Evolutionary conservation across 2,888 invertebrate genomes (phyloP).

Genomic region (Matsumyia berberina): DNA sequence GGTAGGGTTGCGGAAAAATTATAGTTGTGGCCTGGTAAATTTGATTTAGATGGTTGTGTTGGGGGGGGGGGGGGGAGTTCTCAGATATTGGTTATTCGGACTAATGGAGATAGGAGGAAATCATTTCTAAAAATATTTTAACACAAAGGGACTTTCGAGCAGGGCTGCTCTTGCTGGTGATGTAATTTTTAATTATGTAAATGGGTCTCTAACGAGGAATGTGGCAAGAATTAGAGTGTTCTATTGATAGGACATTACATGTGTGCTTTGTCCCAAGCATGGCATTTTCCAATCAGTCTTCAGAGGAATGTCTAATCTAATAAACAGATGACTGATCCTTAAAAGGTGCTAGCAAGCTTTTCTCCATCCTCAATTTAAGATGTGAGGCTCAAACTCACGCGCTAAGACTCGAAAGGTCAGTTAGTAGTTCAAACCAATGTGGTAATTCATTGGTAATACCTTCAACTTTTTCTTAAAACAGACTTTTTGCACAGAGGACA

Average conservation of each 20-base stretch:
- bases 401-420: no score
- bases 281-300: no score
- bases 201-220: background rate
- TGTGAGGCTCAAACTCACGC: no score
- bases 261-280: background rate
- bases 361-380: no score
- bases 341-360: no score
- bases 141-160: conserved; percentile 5
- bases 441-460: no score
- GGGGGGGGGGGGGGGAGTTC: background rate
- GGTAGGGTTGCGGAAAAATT: conserved; percentile 39
- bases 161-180: conserved; percentile 13
- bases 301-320: no score
- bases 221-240: background rate
- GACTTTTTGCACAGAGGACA: no score
- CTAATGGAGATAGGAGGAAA: conserved; percentile 14
- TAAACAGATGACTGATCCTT: no score
- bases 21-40: conserved; percentile 14
- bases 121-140: conserved; percentile 37
- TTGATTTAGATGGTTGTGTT: conserved; percentile 16
- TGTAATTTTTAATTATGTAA: conserved; percentile 36
- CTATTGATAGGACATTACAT: background rate
- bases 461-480: no score
- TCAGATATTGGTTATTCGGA: conserved; percentile 1
- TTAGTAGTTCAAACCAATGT: no score